These are phyloP conservation scores for Gallinago media DNA, from an alignment of 2,113 vertebrate species.

Conservation along the genomic window DNA sequence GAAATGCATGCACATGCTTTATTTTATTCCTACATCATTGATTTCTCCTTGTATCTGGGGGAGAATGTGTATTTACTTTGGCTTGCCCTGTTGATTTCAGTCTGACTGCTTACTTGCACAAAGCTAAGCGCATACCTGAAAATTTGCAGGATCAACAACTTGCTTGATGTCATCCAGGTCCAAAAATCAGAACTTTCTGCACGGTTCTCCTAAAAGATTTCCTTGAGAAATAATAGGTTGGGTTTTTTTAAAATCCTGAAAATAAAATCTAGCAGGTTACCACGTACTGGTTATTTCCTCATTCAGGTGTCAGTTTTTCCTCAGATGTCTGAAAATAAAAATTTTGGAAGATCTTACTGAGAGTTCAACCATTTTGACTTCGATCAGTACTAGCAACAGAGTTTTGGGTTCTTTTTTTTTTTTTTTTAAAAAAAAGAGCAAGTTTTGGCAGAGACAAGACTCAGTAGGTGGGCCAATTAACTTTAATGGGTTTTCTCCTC, in stretches of 20 bases:
- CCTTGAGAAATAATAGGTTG: not conserved
- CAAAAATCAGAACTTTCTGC: not conserved
- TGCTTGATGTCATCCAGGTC: not conserved
- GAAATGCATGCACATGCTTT: not conserved
- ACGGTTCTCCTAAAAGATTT: not conserved
- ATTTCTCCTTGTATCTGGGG: not conserved
- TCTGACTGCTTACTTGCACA: not conserved
- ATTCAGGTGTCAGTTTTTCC: not conserved
- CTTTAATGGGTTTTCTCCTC: conserved; percentile 3
- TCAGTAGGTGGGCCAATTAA: not conserved
- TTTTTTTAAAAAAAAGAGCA: not conserved
- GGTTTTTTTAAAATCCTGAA: not conserved
- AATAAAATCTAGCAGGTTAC: not conserved
- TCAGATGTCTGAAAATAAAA: not conserved
- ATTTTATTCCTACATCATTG: not conserved
- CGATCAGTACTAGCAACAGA: not conserved
- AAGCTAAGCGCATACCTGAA: not conserved
- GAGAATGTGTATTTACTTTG: not conserved
- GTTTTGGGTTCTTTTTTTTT: not conserved
- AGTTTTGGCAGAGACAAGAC: not conserved
- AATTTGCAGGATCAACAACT: not conserved
- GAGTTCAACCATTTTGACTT: not conserved
- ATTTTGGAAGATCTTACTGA: not conserved
- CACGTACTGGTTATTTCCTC: not conserved
- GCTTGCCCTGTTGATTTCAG: not conserved